A percentile compares a stretch with the other conserved stretches of the same genome.
Evolutionary conservation across 2,113 vertebrate genomes (phyloP).

Genomic region (Enhydra lutris): DNA sequence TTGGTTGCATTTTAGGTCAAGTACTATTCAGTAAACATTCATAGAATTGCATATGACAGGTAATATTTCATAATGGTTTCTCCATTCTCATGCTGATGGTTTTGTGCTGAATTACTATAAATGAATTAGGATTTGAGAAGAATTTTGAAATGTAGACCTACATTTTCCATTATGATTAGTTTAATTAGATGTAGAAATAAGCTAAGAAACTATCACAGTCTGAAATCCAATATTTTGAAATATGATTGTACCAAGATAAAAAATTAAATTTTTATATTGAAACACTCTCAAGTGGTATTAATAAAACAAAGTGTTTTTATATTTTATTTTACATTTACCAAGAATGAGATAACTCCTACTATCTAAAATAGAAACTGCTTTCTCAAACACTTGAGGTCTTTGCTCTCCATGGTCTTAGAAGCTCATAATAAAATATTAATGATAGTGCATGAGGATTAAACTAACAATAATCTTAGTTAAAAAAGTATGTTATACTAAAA

Average conservation of each 20-base stretch:
- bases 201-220: background rate
- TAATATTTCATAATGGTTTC: conserved; percentile 85
- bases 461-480: background rate
- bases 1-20: conserved; percentile 73
- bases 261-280: conserved; percentile 51
- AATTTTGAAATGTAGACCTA: conserved; percentile 67
- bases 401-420: background rate
- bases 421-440: conserved; percentile 40
- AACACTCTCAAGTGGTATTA: conserved; percentile 42
- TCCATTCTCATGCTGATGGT: conserved; percentile 75
- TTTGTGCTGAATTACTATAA: conserved; percentile 52
- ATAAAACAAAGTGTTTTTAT: conserved; percentile 38
- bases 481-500: background rate
- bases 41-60: conserved; percentile 77
- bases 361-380: conserved; percentile 42
- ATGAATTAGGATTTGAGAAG: conserved; percentile 56
- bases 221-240: conserved; percentile 65
- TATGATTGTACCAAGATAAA: conserved; percentile 54
- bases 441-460: background rate
- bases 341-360: conserved; percentile 28
- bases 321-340: conserved; percentile 45
- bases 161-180: conserved; percentile 65
- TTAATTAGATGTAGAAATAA: conserved; percentile 67
- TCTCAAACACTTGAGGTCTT: conserved; percentile 27
- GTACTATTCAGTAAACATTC: conserved; percentile 72